Conservation (phyloP, 2,797 vertebrate genomes). For the Pteronotus mesoamericanus region DNA sequence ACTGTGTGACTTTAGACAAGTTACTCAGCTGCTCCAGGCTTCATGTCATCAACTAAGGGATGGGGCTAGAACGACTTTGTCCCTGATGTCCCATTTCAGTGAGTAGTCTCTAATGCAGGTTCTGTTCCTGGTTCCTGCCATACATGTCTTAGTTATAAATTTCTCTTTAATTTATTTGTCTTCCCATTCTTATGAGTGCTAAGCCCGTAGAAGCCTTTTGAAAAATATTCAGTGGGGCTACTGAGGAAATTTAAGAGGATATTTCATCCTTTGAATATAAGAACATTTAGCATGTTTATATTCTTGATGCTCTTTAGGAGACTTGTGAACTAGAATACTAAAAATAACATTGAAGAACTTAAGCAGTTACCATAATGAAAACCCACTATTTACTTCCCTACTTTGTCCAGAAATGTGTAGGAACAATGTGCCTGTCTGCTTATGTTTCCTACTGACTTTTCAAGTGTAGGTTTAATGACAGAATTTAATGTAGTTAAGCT, state of each 20-base stretch:
- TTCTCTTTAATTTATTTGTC: slow-evolving; percentile 38
- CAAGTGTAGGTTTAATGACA: slow-evolving; percentile 1
- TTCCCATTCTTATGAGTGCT: background rate
- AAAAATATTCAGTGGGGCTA: background rate
- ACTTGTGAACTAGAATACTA: background rate
- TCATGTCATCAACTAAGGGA: background rate
- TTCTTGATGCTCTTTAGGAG: slow-evolving; percentile 18
- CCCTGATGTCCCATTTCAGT: background rate
- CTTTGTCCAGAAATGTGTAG: background rate
- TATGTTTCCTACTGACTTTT: slow-evolving; percentile 20
- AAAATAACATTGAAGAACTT: background rate
- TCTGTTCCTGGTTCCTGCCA: background rate
- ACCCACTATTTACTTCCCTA: background rate
- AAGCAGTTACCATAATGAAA: background rate
- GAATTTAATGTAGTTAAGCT: slow-evolving; percentile 37
- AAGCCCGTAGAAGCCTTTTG: background rate
- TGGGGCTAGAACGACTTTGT: background rate
- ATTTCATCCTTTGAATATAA: background rate
- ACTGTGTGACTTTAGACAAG: background rate
- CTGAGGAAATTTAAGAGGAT: background rate
- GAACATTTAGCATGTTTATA: background rate
- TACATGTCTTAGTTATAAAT: background rate
- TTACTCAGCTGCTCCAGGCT: background rate
- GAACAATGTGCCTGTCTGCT: background rate
- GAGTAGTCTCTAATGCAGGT: background rate